Conservation (phyloP, 2,888 invertebrate species). For the Myopa testacea region DNA sequence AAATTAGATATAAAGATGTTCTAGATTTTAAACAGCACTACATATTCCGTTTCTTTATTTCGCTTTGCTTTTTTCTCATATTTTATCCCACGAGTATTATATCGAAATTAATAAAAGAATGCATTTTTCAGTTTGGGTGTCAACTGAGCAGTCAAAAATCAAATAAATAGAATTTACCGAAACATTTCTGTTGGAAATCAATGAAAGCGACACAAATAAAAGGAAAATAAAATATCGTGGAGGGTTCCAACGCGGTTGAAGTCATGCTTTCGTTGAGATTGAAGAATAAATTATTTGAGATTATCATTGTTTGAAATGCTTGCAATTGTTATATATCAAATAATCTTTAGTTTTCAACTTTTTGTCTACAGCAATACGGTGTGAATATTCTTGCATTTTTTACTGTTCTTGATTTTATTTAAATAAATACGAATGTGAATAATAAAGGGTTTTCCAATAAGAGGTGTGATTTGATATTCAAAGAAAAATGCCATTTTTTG, state of each 20-base stretch:
- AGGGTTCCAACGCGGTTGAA: conserved; percentile 8
- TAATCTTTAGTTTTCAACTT: too few species aligned
- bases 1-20: too few species aligned
- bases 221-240: not conserved
- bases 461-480: too few species aligned
- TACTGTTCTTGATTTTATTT: too few species aligned
- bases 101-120: not conserved
- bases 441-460: too few species aligned
- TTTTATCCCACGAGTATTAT: conserved; percentile 21
- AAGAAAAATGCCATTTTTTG: too few species aligned
- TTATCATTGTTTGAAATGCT: too few species aligned
- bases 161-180: conserved; percentile 24
- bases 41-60: not conserved
- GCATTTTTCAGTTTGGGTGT: not conserved
- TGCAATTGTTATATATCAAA: too few species aligned
- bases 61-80: not conserved
- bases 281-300: not conserved
- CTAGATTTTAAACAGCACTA: too few species aligned
- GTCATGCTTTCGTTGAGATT: not conserved
- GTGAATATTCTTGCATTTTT: too few species aligned
- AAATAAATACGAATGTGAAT: too few species aligned
- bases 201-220: not conserved
- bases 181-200: conserved; percentile 11
- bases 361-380: too few species aligned
- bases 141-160: conserved; percentile 14